Evolutionary conservation across 92 coral and sea anemone species (phyloP).

Genomic region (Palythoa grandiflora): DNA sequence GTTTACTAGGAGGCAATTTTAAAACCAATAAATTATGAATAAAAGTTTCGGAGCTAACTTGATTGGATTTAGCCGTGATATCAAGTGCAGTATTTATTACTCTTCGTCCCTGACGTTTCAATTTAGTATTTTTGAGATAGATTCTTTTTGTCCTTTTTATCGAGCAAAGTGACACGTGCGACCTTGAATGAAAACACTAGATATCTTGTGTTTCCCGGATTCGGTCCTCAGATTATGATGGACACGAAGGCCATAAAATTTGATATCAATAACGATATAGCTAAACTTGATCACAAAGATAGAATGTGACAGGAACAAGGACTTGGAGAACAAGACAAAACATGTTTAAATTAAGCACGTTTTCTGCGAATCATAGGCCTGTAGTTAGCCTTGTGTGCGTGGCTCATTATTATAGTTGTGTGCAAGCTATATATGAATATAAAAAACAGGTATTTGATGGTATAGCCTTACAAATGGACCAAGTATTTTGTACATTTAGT

Average conservation of each 20-base stretch:
- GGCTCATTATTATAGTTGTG: not conserved
- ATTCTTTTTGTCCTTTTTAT: conserved; percentile 13
- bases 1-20: not conserved
- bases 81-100: conserved; percentile 13
- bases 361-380: conserved; percentile 26
- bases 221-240: conserved; percentile 16
- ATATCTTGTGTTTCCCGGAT: not conserved
- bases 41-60: not conserved
- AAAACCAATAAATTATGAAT: conserved; percentile 22
- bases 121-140: not conserved
- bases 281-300: conserved; percentile 18
- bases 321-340: not conserved
- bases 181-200: conserved; percentile 8
- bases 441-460: no score
- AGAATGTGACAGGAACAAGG: conserved; percentile 33
- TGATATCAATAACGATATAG: conserved; percentile 20
- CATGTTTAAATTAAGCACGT: conserved; percentile 36
- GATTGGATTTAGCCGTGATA: conserved; percentile 28
- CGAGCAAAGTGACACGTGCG: conserved; percentile 27
- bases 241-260: conserved; percentile 1
- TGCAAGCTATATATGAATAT: no score
- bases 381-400: conserved; percentile 15
- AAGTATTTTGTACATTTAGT: not conserved
- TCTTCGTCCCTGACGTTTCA: conserved; percentile 11
- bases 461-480: not conserved